Base-by-base conservation (phyloP, 1,140 invertebrate genomes). In the Venustaconcha ellipsiformis region DNA sequence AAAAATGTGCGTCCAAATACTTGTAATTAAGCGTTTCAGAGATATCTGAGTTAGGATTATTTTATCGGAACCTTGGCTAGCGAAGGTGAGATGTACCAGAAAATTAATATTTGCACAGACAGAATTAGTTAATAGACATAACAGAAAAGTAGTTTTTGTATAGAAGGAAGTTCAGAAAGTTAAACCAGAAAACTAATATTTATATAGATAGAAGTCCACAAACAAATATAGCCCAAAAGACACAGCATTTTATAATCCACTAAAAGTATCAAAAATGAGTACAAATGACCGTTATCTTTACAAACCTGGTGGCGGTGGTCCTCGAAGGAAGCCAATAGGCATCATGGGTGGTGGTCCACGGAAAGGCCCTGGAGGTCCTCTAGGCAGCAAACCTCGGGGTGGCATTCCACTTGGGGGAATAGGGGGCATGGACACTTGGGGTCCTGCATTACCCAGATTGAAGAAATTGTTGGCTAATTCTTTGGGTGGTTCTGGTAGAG, bases 401-500 rank as follows among this genome's bases (percentile, higher is more conserved):
- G 80, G 78, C 76, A 81, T 76, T 20, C 37, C 20, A 18, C 59
- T 62, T 18, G 59, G 59, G 18, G 59, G 20, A 18, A 18, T 20
- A 17, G 59, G 72, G 59, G 68, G 68, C 62, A 75, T 78, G 72
- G 78, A 84, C 83, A 79, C 83, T 57, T 77, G 79, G 23, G 80
- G 85, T 66, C 83, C 87, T 64, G 82, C 80, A 65, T 74, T 83
- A 62, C 93, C 92, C 57, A 96, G 89, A 86, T 96, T 96, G 89
- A 96, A 96, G 90, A 94, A 96, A 85, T 96, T 95, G 87, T 95
- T 95, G 23, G 93, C 26, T 62, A 94, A 89, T 89, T 94, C 93
- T 84, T 93, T 93, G 1, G 96, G 94, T 0, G 95, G 94, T 2
- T 93, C 93, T 12, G 95, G 96, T 67, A 95, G 84, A n/a, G 94